Percentiles rank a stretch among this genome's conserved stretches.
phyloP scores from a whole-genome alignment of 2,888 invertebrate genomes.

The Meiosimyza decipiens region DNA sequence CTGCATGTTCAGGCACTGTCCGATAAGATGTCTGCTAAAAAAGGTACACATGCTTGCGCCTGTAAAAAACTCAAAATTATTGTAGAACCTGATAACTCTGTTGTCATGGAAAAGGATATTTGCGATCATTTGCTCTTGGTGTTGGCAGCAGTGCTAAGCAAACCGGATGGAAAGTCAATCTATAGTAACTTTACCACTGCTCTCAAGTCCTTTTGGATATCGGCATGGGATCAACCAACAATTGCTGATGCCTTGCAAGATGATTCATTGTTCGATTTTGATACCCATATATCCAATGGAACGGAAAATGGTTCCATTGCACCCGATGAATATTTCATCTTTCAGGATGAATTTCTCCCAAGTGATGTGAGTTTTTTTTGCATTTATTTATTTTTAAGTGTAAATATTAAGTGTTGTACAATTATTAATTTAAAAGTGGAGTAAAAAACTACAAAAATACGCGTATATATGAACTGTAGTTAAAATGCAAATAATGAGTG shows the following conservation, averaged over 20 bases:
- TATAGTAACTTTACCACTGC: conserved; percentile 59
- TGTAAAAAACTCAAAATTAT: conserved; percentile 64
- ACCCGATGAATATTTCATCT: conserved; percentile 56
- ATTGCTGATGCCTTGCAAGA: conserved; percentile 49
- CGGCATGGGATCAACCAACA: conserved; percentile 52
- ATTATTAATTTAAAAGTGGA: background rate
- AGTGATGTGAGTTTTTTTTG: conserved; percentile 45
- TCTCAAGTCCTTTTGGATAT: conserved; percentile 60
- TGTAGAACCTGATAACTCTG: conserved; percentile 62
- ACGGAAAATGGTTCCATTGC: conserved; percentile 34
- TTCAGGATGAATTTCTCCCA: conserved; percentile 53
- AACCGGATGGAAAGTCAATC: conserved; percentile 51
- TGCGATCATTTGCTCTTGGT: conserved; percentile 64
- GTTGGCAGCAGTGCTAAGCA: conserved; percentile 60
- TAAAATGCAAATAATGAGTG: too few species aligned
- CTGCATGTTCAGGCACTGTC: conserved; percentile 59
- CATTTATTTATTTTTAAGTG: background rate
- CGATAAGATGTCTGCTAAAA: conserved; percentile 51
- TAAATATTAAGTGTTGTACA: background rate
- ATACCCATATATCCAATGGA: conserved; percentile 49
- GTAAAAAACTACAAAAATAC: too few species aligned
- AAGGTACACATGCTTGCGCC: conserved; percentile 57
- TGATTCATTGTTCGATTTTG: conserved; percentile 45
- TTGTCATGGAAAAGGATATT: conserved; percentile 62
- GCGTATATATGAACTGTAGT: too few species aligned